These are phyloP conservation scores for Phataginus tricuspis DNA, from an alignment of 2,797 vertebrate genomes.

Conservation along the genomic window DNA sequence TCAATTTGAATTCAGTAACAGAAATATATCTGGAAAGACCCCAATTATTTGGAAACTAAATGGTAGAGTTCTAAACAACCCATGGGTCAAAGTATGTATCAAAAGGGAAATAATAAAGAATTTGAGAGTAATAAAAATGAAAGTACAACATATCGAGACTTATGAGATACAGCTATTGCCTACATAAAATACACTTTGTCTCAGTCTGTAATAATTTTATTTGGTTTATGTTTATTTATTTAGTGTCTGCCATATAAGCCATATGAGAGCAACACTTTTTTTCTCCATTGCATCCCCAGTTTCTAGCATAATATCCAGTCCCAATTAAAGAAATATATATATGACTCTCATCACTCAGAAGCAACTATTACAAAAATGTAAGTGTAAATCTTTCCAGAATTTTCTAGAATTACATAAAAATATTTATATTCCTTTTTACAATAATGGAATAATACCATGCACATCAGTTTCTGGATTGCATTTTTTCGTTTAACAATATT, in stretches of 20 bases:
- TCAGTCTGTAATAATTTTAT: neutral
- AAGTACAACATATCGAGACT: neutral
- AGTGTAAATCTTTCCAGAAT: neutral
- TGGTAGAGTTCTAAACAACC: neutral
- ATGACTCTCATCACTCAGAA: neutral
- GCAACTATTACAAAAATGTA: neutral
- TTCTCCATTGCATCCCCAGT: neutral
- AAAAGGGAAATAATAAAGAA: neutral
- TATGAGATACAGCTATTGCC: neutral
- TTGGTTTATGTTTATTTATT: neutral
- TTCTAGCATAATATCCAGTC: neutral
- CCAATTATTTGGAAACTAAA: neutral
- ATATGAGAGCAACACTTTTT: neutral
- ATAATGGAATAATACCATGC: neutral
- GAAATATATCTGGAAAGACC: neutral
- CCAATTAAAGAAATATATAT: neutral
- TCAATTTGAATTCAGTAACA: neutral
- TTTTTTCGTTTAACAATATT: neutral
- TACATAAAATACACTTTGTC: neutral
- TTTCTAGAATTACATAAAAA: neutral
- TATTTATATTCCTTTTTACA: neutral
- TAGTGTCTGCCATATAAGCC: neutral
- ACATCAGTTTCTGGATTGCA: neutral
- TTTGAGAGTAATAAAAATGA: neutral
- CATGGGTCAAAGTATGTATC: neutral